These are phyloP conservation scores for Sphaerodactylus townsendi DNA, from an alignment of 2,113 vertebrate species.

Conservation along the genomic window DNA sequence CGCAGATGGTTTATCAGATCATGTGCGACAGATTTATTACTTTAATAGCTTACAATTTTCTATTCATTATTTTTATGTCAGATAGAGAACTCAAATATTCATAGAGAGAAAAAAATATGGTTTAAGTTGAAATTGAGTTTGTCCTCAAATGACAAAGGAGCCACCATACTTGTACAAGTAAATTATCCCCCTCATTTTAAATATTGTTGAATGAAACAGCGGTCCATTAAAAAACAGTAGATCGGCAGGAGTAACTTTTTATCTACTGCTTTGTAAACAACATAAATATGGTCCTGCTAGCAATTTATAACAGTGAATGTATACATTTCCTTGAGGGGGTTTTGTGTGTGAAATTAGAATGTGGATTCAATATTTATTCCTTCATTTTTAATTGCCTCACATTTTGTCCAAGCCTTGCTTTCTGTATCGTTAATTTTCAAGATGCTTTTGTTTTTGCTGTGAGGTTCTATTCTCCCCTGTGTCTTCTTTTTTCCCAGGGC, in stretches of 20 bases:
- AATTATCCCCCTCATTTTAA: neutral
- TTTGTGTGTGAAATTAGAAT: neutral
- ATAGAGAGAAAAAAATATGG: constrained; percentile 9
- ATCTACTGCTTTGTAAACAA: neutral
- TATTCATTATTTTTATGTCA: constrained; percentile 23
- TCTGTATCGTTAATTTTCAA: neutral
- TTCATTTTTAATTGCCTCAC: neutral
- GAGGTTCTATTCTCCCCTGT: neutral
- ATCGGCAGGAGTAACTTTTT: neutral
- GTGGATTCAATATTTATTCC: neutral
- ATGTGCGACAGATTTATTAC: constrained; percentile 10
- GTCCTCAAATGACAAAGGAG: neutral
- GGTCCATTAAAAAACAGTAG: neutral
- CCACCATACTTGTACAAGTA: neutral
- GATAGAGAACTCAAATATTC: constrained; percentile 21
- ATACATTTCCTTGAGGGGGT: fast-evolving
- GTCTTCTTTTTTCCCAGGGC: neutral
- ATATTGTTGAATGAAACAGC: neutral
- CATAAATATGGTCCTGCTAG: neutral
- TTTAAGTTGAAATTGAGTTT: constrained; percentile 20
- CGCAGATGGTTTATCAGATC: neutral
- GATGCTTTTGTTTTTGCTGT: neutral
- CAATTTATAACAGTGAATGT: fast-evolving
- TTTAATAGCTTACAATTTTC: neutral
- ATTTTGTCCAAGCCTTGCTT: neutral